A percentile compares a stretch with the other conserved stretches of the same genome.
phyloP scores from a whole-genome alignment of 2,888 invertebrate genomes.

The Pristionchus exspectatus region DNA sequence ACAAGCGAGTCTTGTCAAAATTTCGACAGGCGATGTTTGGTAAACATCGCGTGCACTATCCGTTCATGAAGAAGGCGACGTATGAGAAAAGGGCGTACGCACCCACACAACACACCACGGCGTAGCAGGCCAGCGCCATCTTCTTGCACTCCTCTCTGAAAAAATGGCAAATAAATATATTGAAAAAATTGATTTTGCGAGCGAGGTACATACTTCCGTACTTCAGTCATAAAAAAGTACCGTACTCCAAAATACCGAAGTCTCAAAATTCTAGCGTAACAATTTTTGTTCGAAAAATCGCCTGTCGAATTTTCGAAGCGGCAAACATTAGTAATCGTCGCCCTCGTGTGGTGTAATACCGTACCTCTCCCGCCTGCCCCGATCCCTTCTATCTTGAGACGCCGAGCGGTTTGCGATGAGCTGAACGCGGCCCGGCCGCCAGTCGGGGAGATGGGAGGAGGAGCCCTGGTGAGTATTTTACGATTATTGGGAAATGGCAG shows the following conservation, averaged over 20 bases:
- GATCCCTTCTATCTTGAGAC: constrained; percentile 54
- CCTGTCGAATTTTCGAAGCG: too few relatives aligned
- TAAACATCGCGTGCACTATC: not conserved
- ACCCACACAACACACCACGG: constrained; percentile 52
- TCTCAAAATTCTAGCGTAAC: too few relatives aligned
- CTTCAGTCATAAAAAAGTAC: too few relatives aligned
- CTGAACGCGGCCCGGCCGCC: constrained; percentile 46
- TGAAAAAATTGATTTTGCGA: too few relatives aligned
- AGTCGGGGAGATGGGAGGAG: constrained; percentile 38
- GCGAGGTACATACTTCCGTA: too few relatives aligned
- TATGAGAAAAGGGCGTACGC: constrained; percentile 52
- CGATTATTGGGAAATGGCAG: too few relatives aligned
- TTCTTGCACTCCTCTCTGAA: constrained; percentile 55
- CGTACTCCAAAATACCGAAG: too few relatives aligned
- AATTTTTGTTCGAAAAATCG: too few relatives aligned
- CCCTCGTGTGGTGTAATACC: too few relatives aligned
- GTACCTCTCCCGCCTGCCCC: constrained; percentile 46
- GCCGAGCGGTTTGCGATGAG: constrained; percentile 57
- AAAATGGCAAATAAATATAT: too few relatives aligned
- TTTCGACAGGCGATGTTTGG: not conserved
- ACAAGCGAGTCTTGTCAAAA: not conserved
- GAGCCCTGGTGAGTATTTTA: not conserved
- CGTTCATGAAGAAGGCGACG: constrained; percentile 56
- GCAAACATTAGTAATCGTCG: too few relatives aligned
- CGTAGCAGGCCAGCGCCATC: constrained; percentile 50